A percentile compares a stretch with the other conserved stretches of the same genome.
These are phyloP conservation scores for Barnardius zonarius DNA, from an alignment of 2,113 vertebrate species.

Conservation along the genomic window DNA sequence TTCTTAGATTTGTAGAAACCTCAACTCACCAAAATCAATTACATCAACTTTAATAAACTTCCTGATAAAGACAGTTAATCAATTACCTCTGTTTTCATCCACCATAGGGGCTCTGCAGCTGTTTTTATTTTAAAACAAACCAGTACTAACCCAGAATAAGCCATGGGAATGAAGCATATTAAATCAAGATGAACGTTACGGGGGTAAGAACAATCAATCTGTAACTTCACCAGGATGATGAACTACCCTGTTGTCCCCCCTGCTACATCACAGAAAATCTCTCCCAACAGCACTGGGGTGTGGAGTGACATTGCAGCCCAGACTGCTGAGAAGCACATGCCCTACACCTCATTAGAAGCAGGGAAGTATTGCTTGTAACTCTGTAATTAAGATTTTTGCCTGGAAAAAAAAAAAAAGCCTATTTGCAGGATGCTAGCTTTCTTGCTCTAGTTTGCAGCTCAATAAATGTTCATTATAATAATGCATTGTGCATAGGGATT, in stretches of 20 bases:
- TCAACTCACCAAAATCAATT: not conserved
- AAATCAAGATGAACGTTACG: not conserved
- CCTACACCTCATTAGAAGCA: not conserved
- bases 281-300: not conserved
- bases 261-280: not conserved
- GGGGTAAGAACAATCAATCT: not conserved
- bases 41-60: constrained; percentile 16
- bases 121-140: constrained; percentile 19
- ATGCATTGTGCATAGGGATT: not conserved
- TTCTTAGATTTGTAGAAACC: not conserved
- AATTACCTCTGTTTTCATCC: not conserved
- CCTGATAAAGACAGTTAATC: not conserved
- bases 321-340: not conserved
- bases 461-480: not conserved
- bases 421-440: not conserved
- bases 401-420: not conserved
- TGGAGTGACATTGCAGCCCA: not conserved
- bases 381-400: not conserved
- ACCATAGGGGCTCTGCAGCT: not conserved
- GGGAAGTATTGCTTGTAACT: not conserved
- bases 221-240: not conserved
- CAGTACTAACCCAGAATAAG: not conserved
- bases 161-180: not conserved
- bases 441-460: not conserved
- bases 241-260: not conserved